Conservation (phyloP, 2,888 invertebrate species). For the Apomyelois bistriatella region DNA sequence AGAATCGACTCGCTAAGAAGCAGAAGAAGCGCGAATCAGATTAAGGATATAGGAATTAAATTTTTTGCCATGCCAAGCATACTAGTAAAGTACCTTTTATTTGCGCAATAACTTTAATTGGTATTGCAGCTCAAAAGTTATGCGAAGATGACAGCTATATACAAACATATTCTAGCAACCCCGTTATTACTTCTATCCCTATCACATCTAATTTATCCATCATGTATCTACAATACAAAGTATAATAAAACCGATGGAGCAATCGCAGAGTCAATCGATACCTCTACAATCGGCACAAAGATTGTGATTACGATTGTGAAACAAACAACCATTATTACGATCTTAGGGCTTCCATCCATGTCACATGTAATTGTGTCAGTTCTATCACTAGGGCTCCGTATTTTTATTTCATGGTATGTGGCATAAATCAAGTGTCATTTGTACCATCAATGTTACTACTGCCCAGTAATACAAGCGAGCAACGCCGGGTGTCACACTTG, state of each 20-base stretch:
- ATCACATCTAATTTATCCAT: background rate
- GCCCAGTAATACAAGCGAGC: too few species aligned
- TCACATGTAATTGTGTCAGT: background rate
- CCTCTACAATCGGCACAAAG: constrained; percentile 22
- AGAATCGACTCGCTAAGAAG: too few species aligned
- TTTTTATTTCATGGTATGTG: too few species aligned
- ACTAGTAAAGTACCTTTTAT: too few species aligned
- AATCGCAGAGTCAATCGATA: constrained; percentile 26
- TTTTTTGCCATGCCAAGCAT: too few species aligned
- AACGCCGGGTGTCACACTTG: too few species aligned
- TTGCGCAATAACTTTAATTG: too few species aligned
- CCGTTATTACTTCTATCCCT: constrained; percentile 8
- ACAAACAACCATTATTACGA: constrained; percentile 21
- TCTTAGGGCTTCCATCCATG: background rate
- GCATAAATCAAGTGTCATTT: too few species aligned
- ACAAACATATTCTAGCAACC: background rate
- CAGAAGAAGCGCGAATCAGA: too few species aligned
- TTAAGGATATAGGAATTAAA: too few species aligned
- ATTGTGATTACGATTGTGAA: constrained; percentile 23
- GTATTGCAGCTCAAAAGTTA: background rate
- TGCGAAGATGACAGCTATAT: background rate
- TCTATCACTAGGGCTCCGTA: too few species aligned
- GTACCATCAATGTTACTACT: too few species aligned
- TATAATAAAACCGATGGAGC: constrained; percentile 21
- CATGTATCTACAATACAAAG: constrained; percentile 7